phyloP scores from a whole-genome alignment of 2,797 vertebrate species.

The Paramormyrops hopkinsi region DNA sequence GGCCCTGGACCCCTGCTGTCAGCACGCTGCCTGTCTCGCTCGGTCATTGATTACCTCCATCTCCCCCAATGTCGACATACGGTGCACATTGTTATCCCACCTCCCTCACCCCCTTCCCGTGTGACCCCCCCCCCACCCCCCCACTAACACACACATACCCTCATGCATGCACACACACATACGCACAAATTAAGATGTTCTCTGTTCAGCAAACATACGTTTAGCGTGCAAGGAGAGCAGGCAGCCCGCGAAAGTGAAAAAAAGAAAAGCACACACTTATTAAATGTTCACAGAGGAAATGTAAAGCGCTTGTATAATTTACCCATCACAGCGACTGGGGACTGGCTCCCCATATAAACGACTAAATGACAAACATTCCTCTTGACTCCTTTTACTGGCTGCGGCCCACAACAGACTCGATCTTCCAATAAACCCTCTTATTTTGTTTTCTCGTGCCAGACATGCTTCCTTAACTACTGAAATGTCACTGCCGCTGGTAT shows the following conservation, averaged over 20 bases:
- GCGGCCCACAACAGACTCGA: not conserved
- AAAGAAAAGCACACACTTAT: not conserved
- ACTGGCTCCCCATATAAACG: slow-evolving; percentile 4
- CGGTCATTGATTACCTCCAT: slow-evolving; percentile 54
- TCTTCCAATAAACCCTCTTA: not conserved
- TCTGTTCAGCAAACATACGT: not conserved
- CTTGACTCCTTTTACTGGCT: not conserved
- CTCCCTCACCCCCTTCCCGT: not conserved
- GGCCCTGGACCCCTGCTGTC: slow-evolving; percentile 45
- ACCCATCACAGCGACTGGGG: not conserved
- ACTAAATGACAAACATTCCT: not conserved
- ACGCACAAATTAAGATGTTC: not conserved
- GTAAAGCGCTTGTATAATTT: not conserved
- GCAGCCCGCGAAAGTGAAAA: not conserved
- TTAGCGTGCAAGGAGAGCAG: not conserved
- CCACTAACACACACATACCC: not conserved
- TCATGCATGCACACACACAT: not conserved
- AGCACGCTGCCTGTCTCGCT: slow-evolving; percentile 46
- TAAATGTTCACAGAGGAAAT: slow-evolving; percentile 9
- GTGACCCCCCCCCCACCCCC: not conserved
- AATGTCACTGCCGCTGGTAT: not conserved
- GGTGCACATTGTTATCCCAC: slow-evolving; percentile 48
- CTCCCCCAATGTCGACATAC: slow-evolving; percentile 48
- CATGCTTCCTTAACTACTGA: not conserved
- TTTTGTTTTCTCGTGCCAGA: not conserved